These are phyloP conservation scores for Epizoanthus illoricatus DNA, from an alignment of 92 coral and sea anemone genomes.

Conservation along the genomic window DNA sequence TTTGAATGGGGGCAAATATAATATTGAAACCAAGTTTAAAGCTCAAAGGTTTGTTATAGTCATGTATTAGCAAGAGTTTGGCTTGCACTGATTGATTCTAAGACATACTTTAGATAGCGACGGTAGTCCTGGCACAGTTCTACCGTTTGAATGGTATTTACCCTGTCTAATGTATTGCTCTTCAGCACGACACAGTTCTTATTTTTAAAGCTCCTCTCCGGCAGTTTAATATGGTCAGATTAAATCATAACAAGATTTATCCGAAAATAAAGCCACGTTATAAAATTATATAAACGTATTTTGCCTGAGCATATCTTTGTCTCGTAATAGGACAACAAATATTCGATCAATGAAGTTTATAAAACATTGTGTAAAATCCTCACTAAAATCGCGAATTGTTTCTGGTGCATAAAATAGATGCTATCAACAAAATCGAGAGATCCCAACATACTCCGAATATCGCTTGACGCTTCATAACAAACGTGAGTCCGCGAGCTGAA, in stretches of 20 bases:
- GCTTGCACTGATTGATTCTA: not conserved
- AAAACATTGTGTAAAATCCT: not conserved
- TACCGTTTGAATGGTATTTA: too few relatives aligned
- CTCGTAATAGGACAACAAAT: too few relatives aligned
- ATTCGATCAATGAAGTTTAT: too few relatives aligned
- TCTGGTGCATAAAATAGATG: conserved; percentile 6
- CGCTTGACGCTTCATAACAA: conserved; percentile 9
- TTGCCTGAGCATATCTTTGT: too few relatives aligned
- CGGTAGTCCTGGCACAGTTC: too few relatives aligned
- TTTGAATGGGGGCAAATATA: conserved; percentile 11
- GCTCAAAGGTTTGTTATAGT: not conserved
- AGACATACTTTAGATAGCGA: not conserved
- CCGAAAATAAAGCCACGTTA: too few relatives aligned
- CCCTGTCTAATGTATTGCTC: too few relatives aligned
- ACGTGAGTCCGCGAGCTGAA: conserved; percentile 19
- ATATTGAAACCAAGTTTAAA: conserved; percentile 16
- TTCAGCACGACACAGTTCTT: too few relatives aligned
- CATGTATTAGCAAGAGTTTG: not conserved
- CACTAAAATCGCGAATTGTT: conserved; percentile 8
- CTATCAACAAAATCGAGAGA: conserved; percentile 20
- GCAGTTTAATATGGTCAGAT: too few relatives aligned
- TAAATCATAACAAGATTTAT: too few relatives aligned
- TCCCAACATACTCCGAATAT: conserved; percentile 21
- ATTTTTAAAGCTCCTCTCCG: too few relatives aligned
- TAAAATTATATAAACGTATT: too few relatives aligned